Evolutionary conservation across 2,113 vertebrate species (phyloP).

Genomic region (Sinocyclocheilus anshuiensis): DNA sequence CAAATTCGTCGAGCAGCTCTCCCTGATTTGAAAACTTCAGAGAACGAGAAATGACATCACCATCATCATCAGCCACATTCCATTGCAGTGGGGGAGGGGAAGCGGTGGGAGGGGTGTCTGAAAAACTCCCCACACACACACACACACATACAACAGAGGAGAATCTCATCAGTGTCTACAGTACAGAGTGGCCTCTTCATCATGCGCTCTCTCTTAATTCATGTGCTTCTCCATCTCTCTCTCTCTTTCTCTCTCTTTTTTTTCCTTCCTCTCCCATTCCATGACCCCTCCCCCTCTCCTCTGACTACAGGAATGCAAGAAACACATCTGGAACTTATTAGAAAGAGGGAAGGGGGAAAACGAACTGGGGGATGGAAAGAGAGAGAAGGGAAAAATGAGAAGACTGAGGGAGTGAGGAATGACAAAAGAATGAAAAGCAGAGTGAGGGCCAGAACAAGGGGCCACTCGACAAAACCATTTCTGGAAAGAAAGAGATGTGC

Average conservation of each 20-base stretch:
- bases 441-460: conserved; percentile 51
- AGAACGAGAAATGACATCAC: conserved; percentile 79
- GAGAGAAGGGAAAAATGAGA: conserved; percentile 57
- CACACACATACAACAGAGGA: conserved; percentile 25
- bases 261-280: conserved; percentile 43
- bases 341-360: conserved; percentile 63
- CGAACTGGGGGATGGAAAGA: conserved; percentile 62
- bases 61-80: conserved; percentile 75
- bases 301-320: conserved; percentile 79
- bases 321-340: conserved; percentile 82
- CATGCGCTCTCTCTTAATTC: conserved; percentile 76
- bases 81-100: conserved; percentile 62
- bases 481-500: conserved; percentile 14
- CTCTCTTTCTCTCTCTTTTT: conserved; percentile 7
- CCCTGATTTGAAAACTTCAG: conserved; percentile 57
- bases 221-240: conserved; percentile 66
- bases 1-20: conserved; percentile 33
- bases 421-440: conserved; percentile 54
- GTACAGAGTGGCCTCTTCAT: conserved; percentile 67
- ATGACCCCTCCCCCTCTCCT: conserved; percentile 66
- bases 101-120: conserved; percentile 46
- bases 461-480: conserved; percentile 43
- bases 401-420: conserved; percentile 52
- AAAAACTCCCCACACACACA: not conserved
- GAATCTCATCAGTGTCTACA: conserved; percentile 54